These are phyloP conservation scores for Otus sunia DNA, from an alignment of 2,113 vertebrate genomes.

Conservation along the genomic window DNA sequence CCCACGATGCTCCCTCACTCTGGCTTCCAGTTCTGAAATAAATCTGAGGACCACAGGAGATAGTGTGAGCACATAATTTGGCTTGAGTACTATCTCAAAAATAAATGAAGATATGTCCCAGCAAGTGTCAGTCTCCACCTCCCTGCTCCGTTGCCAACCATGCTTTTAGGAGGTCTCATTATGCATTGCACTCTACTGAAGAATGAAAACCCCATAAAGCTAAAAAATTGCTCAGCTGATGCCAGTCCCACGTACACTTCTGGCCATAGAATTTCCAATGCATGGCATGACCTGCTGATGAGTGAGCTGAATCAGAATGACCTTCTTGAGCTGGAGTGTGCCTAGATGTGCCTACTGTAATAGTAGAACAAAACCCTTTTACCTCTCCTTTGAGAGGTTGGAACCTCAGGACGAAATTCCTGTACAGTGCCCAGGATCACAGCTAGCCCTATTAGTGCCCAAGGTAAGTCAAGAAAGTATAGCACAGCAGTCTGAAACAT, in stretches of 20 bases:
- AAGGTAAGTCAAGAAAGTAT: background rate
- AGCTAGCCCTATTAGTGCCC: background rate
- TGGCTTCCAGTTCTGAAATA: conserved; percentile 32
- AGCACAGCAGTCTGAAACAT: background rate
- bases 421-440: background rate
- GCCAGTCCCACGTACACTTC: background rate
- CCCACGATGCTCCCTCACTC: background rate
- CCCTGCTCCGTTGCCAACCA: background rate
- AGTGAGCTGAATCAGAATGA: background rate
- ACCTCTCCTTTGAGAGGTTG: background rate
- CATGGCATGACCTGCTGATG: background rate
- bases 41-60: background rate
- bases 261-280: background rate
- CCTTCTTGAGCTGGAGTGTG: background rate
- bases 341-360: background rate
- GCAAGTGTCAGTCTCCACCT: background rate
- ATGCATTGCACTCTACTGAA: background rate
- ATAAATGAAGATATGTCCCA: background rate
- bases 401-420: background rate
- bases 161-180: background rate
- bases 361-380: background rate
- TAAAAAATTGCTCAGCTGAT: background rate
- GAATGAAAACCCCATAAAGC: background rate
- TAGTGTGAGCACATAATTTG: background rate
- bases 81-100: background rate